Evolutionary conservation across 2,113 vertebrate species (phyloP), one percentile per base, ranked within the genome.

Genomic region (Oreochromis spilurus): DNA sequence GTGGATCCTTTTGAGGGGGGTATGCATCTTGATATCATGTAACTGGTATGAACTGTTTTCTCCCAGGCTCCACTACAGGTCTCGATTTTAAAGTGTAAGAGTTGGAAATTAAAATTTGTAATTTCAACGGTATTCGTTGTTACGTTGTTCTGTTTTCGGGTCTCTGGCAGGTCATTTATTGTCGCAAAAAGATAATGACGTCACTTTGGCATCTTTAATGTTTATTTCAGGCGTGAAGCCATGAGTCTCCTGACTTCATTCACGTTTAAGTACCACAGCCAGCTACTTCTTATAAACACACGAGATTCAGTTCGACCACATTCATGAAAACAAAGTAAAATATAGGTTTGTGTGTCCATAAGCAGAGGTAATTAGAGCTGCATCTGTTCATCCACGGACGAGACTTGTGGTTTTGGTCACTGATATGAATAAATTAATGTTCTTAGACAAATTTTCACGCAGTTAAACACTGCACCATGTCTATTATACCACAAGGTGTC

Each of bases 401-500:
- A 65, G 17, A n/a, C 60, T 65, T 65, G 60, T 0, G 60, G 34
- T 65, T 65, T 65, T 13, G 60, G 10, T 65, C 10, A 38, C 6
- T 65, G 10, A 38, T 21, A 65, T 45, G 38, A 72, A 72, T 43
- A 45, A 72, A 72, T 26, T 16, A 26, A 10, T 45, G 65, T 36
- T 53, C 14, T 75, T 29, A 8, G 16, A 50, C 6, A 31, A 7
- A 7, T 7, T 19, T 50, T 8, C n/a, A 24, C 79, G 86, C 52
- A 82, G 70, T 83, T 13, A 58, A 77, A 31, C 70, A 29, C 0
- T 4, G 3, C 45, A 36, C 4, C 29, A 29, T 36, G 14, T 4
- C 70, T 50, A 11, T 48, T 31, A 2, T 31, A 77, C 57, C 40
- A 81, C 89, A 82, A 90, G 92, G 65, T 88, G 93, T 91, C 79